A percentile compares a stretch with the other conserved stretches of the same genome.
Conservation (phyloP, 1,140 invertebrate species). For the Hetaerina americana region DNA sequence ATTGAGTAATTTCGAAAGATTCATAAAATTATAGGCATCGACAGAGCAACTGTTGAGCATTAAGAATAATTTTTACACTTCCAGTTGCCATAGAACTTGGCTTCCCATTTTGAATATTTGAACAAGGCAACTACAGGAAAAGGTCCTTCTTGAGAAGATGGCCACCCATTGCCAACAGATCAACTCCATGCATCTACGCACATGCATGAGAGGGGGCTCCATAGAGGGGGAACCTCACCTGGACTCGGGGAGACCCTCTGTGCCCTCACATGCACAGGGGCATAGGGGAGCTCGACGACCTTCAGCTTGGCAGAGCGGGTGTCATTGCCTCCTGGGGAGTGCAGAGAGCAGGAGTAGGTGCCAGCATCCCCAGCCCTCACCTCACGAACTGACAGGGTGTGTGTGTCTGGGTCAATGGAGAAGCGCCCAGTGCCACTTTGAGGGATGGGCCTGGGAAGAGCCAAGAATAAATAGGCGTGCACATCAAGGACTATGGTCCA, state of each 20-base stretch:
- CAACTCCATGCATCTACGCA: too few relatives aligned
- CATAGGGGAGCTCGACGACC: constrained; percentile 87
- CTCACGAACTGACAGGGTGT: constrained; percentile 60
- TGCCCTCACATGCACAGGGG: constrained; percentile 75
- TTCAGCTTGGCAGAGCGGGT: constrained; percentile 67
- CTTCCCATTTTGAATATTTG: too few relatives aligned
- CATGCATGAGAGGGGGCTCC: too few relatives aligned
- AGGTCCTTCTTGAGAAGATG: too few relatives aligned
- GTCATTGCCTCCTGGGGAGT: constrained; percentile 83
- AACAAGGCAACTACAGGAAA: too few relatives aligned
- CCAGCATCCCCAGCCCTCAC: constrained; percentile 72
- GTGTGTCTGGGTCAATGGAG: not conserved
- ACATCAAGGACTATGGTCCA: too few relatives aligned
- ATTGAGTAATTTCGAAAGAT: too few relatives aligned
- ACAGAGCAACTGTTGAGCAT: too few relatives aligned
- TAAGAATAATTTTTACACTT: too few relatives aligned
- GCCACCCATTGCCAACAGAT: too few relatives aligned
- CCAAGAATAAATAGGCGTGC: not conserved
- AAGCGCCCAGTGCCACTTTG: not conserved
- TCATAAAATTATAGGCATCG: too few relatives aligned
- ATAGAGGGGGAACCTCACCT: constrained; percentile 34
- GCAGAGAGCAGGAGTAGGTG: constrained; percentile 66
- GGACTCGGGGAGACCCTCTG: constrained; percentile 42
- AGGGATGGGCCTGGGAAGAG: not conserved
- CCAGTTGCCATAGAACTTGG: too few relatives aligned